Percentiles rank a stretch among this genome's conserved stretches.
Evolutionary conservation across 35 echinoderm and acorn worm genomes (phyloP).

Genomic region (Diadema setosum): DNA sequence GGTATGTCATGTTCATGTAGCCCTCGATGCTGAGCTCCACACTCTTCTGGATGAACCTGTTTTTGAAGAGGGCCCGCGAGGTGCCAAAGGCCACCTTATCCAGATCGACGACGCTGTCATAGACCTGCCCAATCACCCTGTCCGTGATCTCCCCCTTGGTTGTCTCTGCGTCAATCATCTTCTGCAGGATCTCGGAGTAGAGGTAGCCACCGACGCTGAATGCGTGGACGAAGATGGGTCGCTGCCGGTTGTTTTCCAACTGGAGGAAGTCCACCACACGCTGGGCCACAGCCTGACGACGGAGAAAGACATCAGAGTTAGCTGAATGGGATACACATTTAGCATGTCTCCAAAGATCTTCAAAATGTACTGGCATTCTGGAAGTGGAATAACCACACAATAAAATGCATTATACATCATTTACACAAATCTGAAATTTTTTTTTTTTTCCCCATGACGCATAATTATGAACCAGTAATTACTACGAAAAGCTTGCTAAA

Average conservation of each 20-base stretch:
- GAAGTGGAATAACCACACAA: no score
- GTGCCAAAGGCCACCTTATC: constrained; percentile 67
- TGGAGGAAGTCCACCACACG: constrained; percentile 75
- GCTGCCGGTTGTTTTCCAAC: constrained; percentile 30
- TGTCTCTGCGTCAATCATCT: constrained; percentile 38
- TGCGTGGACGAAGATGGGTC: constrained; percentile 67
- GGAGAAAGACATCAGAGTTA: no score
- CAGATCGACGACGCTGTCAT: constrained; percentile 61
- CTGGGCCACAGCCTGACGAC: constrained; percentile 68
- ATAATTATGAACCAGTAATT: no score
- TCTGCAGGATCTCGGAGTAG: constrained; percentile 76
- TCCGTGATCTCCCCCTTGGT: constrained; percentile 40
- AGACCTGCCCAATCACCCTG: constrained; percentile 79
- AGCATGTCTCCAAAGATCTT: no score
- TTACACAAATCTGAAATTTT: no score
- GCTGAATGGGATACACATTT: no score
- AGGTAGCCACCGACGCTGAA: constrained; percentile 88
- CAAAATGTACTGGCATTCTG: no score
- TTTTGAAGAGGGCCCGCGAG: constrained; percentile 37
- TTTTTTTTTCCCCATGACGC: no score
- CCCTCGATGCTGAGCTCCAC: constrained; percentile 3
- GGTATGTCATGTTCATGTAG: constrained; percentile 27
- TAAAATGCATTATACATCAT: no score
- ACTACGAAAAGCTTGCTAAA: no score
- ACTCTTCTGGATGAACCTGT: constrained; percentile 18